phyloP scores from a whole-genome alignment of 1,140 invertebrate genomes.

The Hyles euphorbiae region DNA sequence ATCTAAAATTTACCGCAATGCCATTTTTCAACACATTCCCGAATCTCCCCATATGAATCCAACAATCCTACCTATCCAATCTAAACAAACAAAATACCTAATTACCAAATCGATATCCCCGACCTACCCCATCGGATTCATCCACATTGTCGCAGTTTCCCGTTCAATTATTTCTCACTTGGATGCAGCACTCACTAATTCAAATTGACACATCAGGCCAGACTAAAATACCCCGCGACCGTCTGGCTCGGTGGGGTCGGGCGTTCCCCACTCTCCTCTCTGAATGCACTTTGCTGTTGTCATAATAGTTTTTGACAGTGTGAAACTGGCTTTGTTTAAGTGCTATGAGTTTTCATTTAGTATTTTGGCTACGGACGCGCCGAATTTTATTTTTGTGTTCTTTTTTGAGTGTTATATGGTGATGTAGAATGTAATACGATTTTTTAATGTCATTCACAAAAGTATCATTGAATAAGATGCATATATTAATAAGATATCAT shows the following conservation, averaged over 20 bases:
- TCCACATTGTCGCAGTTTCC: constrained; percentile 11
- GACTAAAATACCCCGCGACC: constrained; percentile 58
- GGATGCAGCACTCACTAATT: constrained; percentile 57
- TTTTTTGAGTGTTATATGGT: no score
- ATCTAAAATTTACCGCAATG: no score
- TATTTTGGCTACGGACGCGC: no score
- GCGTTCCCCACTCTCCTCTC: constrained; percentile 24
- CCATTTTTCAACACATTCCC: no score
- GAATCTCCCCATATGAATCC: no score
- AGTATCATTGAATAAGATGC: no score
- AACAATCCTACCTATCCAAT: no score
- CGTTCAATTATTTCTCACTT: constrained; percentile 37
- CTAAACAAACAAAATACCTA: background rate
- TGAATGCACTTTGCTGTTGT: constrained; percentile 41
- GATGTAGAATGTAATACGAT: no score
- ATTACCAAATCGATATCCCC: background rate
- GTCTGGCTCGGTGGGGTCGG: constrained; percentile 43
- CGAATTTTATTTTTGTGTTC: no score
- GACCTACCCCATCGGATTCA: constrained; percentile 7
- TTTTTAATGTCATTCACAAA: no score
- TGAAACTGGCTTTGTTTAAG: constrained; percentile 5
- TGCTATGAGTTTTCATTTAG: no score
- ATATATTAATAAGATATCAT: no score
- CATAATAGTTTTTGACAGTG: constrained; percentile 60
- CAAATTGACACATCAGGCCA: constrained; percentile 70